Base-by-base conservation (phyloP, 2,113 vertebrate genomes). In the Seriola quinqueradiata region DNA sequence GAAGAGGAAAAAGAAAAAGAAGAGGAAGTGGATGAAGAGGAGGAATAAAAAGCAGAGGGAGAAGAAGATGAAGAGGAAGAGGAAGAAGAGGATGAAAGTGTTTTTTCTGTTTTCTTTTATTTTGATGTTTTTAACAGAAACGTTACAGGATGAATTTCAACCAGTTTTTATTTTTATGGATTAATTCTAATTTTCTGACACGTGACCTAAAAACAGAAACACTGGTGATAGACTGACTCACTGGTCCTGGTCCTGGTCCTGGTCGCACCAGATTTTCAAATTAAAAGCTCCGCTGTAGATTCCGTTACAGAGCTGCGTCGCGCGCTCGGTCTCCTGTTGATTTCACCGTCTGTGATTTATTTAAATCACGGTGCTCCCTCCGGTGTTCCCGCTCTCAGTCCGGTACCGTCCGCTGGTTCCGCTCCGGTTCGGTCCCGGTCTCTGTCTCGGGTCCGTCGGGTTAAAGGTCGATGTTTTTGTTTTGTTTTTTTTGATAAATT, bases 301-400 rank as follows among this genome's bases (percentile, higher is more conserved):
- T 40, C 70, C 78, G 70, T 46, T 16, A 58, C 44, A 44, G 7
- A 32, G 3, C 34, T 42, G 38, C 21, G 74, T 46, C 66, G 52
- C 12, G 8, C 42, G 0, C 17, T 46, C 40, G 38, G 48, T 52
- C 70, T 87, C 81, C 86, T 79, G 86, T 86, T 88, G 83, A 76
- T 72, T 67, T 74, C 64, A 21, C 64, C 19, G 67, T 44, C 75
- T 60, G 76, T 34, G 79, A 54, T 81, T 44, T 69, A 32, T 80
- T 36, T 14, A 14, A 46, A 44, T 46, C 68, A 16, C 59, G 58
- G 7, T 28, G 40, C 40, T 8, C 4, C 44, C 38, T 57, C 44
- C 67, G 0, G 32, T 64, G 44, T 5, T 54, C 4, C 40, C 46
- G 74, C 42, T 28, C 28, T 28, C 54, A 3, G 34, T 57, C 44